Evolutionary conservation across 2,113 vertebrate species (phyloP).

Genomic region (Ivindomyrus marchei): DNA sequence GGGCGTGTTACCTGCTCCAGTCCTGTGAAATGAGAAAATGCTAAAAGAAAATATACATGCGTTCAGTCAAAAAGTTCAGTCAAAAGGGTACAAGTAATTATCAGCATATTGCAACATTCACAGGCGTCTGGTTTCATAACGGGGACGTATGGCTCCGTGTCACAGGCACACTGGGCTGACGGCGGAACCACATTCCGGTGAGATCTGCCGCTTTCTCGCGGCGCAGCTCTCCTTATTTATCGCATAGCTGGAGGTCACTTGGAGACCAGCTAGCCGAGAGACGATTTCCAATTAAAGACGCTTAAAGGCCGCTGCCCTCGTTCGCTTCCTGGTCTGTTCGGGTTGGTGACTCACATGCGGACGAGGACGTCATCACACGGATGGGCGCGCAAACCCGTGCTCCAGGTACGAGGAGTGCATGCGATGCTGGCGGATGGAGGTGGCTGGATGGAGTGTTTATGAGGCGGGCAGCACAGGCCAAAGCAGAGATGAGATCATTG

Average conservation of each 20-base stretch:
- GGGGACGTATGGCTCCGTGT: background rate
- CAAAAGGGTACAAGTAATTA: constrained; percentile 24
- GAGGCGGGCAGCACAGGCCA: background rate
- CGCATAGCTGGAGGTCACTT: background rate
- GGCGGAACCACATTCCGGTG: background rate
- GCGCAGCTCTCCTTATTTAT: background rate
- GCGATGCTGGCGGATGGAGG: background rate
- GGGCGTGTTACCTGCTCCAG: constrained; percentile 26
- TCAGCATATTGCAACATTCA: constrained; percentile 20
- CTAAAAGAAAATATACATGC: constrained; percentile 20
- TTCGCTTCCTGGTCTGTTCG: background rate
- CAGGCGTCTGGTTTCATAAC: background rate
- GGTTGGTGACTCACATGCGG: background rate
- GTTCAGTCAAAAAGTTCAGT: constrained; percentile 3
- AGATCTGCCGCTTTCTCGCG: background rate
- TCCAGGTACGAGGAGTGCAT: constrained; percentile 41
- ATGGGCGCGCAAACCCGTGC: background rate
- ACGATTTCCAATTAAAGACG: background rate
- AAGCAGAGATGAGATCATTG: background rate
- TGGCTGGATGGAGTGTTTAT: constrained; percentile 25
- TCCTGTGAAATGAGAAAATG: constrained; percentile 38
- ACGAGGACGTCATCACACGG: background rate
- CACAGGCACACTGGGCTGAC: background rate
- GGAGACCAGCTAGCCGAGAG: background rate
- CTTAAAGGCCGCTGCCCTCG: background rate